Evolutionary conservation across 2,797 vertebrate genomes (phyloP).

Genomic region (Scomberomorus guttatus): DNA sequence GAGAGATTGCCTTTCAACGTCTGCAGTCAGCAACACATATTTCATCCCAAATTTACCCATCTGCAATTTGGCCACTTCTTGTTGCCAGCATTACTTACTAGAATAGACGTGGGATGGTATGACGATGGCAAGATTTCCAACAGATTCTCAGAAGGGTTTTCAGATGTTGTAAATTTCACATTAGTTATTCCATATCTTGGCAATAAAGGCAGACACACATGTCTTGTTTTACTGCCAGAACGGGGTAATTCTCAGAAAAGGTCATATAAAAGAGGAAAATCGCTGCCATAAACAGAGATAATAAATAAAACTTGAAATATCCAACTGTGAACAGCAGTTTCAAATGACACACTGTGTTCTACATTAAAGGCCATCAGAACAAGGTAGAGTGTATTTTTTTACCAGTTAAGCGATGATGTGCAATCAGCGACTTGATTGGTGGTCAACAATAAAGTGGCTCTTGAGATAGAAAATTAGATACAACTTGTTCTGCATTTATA

Average conservation of each 20-base stretch:
- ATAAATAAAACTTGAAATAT: slow-evolving; percentile 19
- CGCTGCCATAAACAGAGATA: not conserved
- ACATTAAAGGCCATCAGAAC: not conserved
- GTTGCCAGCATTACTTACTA: slow-evolving; percentile 25
- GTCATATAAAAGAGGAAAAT: not conserved
- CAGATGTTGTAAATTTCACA: slow-evolving; percentile 12
- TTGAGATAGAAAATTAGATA: slow-evolving; percentile 24
- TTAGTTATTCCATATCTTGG: not conserved
- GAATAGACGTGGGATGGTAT: slow-evolving; percentile 15
- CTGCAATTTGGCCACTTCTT: slow-evolving; percentile 23
- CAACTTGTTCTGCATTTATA: slow-evolving; percentile 20
- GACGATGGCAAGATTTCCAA: not conserved
- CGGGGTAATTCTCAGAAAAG: not conserved
- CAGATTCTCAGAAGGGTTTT: slow-evolving; percentile 6
- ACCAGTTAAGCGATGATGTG: slow-evolving; percentile 23
- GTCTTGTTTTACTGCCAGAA: slow-evolving; percentile 16
- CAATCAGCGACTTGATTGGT: slow-evolving; percentile 36
- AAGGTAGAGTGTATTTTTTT: not conserved
- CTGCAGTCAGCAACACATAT: slow-evolving; percentile 37
- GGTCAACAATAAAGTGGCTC: not conserved
- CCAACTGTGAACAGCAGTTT: not conserved
- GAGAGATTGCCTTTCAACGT: slow-evolving; percentile 60
- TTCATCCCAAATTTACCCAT: slow-evolving; percentile 38
- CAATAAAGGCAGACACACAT: not conserved
- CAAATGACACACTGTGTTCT: slow-evolving; percentile 1